Conservation (phyloP, 2,797 vertebrate genomes). For the Diglossa cyanea region DNA sequence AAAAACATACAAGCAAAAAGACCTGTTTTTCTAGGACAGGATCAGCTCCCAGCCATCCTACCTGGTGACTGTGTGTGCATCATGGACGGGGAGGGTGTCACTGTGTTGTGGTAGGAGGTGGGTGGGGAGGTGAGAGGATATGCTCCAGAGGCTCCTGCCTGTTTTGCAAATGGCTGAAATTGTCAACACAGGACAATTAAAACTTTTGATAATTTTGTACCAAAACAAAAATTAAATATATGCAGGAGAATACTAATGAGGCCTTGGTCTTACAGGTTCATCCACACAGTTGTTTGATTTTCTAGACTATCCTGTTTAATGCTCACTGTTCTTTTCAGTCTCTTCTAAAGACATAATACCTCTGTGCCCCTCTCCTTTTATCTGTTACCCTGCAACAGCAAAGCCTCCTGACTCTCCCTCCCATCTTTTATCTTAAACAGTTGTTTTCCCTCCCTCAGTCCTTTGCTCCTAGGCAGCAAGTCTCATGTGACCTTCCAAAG, state of each 20-base stretch:
- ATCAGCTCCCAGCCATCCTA: constrained; percentile 44
- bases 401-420: not conserved
- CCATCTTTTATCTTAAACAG: not conserved
- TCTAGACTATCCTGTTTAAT: not conserved
- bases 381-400: not conserved
- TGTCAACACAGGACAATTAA: not conserved
- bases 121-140: constrained; percentile 97
- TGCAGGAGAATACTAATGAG: not conserved
- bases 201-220: not conserved
- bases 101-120: constrained; percentile 89
- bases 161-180: constrained; percentile 80
- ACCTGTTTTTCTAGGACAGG: not conserved
- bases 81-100: constrained; percentile 95
- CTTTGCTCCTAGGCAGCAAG: not conserved
- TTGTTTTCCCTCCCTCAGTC: not conserved
- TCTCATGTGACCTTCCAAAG: constrained; percentile 8
- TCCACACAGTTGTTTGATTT: not conserved
- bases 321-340: not conserved
- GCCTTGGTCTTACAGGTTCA: not conserved
- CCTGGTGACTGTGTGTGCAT: constrained; percentile 97
- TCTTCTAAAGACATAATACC: not conserved
- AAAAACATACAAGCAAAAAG: not conserved
- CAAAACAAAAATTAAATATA: not conserved
- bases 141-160: constrained; percentile 80
- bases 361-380: not conserved